Conservation (phyloP, 2,113 vertebrate species). For the Xiphorhynchus elegans region DNA sequence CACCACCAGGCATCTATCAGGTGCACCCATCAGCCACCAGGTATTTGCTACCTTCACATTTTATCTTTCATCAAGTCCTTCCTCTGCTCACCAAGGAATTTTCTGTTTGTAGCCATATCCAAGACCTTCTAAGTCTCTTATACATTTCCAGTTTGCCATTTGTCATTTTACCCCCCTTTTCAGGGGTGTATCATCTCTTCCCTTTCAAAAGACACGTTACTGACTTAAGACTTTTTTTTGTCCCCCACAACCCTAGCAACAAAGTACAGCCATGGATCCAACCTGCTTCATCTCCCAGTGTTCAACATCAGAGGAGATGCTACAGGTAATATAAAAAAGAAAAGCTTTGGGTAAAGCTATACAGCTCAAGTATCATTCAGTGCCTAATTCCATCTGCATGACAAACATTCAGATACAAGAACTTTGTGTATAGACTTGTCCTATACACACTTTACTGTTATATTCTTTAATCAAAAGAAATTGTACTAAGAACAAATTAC, state of each 20-base stretch:
- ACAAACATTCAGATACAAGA: neutral
- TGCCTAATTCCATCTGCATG: neutral
- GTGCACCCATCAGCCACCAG: neutral
- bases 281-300: neutral
- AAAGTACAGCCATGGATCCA: rapidly evolving
- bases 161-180: neutral
- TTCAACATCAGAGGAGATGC: neutral
- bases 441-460: neutral
- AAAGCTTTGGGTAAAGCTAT: neutral
- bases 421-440: rapidly evolving
- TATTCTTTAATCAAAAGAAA: neutral
- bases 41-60: neutral
- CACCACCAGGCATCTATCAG: neutral
- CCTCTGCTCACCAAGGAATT: neutral
- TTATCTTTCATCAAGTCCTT: neutral
- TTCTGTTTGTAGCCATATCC: neutral
- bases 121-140: neutral
- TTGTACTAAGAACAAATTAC: neutral
- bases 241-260: neutral
- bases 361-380: rapidly evolving
- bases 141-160: neutral
- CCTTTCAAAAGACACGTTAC: neutral
- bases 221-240: neutral
- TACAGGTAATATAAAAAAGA: neutral
- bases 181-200: neutral